Percentiles rank a stretch among this genome's conserved stretches.
These are phyloP conservation scores for Takifugu flavidus DNA, from an alignment of 2,113 vertebrate genomes.

Conservation along the genomic window DNA sequence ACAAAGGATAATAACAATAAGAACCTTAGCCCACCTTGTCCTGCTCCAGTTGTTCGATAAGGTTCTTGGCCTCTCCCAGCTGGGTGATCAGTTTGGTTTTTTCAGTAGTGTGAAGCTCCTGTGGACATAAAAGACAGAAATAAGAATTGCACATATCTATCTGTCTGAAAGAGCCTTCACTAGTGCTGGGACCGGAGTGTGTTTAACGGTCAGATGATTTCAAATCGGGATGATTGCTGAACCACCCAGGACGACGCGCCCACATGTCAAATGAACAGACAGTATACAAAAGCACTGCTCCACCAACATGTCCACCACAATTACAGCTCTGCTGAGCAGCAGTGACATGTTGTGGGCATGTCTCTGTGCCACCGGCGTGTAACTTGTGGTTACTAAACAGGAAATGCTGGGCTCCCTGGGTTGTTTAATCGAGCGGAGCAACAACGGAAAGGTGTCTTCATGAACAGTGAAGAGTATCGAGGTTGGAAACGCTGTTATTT, in stretches of 20 bases:
- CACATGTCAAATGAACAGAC: constrained; percentile 37
- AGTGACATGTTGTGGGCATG: constrained; percentile 30
- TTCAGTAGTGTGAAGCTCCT: constrained; percentile 93
- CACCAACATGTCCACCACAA: constrained; percentile 58
- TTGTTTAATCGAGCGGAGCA: constrained; percentile 5
- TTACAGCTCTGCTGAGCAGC: constrained; percentile 48
- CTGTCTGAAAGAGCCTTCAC: too few relatives aligned
- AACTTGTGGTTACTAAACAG: constrained; percentile 29
- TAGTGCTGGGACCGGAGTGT: too few relatives aligned
- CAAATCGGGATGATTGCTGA: constrained; percentile 25
- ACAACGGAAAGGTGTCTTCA: background rate
- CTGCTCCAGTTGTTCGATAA: constrained; percentile 95
- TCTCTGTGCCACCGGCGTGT: constrained; percentile 22
- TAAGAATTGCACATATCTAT: background rate
- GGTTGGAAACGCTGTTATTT: too few relatives aligned
- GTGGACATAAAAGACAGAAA: constrained; percentile 43
- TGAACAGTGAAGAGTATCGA: background rate
- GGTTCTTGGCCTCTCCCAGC: constrained; percentile 92
- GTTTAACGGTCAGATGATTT: background rate
- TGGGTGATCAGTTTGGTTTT: constrained; percentile 96
- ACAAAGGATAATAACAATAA: background rate
- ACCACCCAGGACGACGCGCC: constrained; percentile 45
- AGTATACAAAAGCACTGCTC: constrained; percentile 37
- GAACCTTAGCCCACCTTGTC: constrained; percentile 83
- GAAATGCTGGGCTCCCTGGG: constrained; percentile 9